phyloP scores from a whole-genome alignment of 1,140 invertebrate species.

The Atta cephalotes region DNA sequence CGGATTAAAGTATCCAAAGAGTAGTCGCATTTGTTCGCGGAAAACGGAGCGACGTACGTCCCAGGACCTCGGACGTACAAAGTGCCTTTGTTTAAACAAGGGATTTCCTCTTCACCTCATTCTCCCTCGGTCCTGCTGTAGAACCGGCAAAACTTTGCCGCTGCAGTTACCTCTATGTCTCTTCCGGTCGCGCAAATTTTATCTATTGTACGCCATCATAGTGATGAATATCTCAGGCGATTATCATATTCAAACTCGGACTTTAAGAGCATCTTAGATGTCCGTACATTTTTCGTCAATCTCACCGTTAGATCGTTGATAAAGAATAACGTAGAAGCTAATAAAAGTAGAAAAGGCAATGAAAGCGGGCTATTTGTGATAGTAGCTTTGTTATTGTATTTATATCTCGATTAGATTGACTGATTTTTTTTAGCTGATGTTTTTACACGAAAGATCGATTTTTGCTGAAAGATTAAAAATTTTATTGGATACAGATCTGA shows the following conservation, averaged over 20 bases:
- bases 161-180: not conserved
- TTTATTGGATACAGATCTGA: too few relatives aligned
- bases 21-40: constrained; percentile 77
- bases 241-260: not conserved
- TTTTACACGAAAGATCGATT: too few relatives aligned
- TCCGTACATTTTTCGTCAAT: not conserved
- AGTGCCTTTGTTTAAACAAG: constrained; percentile 76
- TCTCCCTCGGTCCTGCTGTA: constrained; percentile 45
- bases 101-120: constrained; percentile 68
- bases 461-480: too few relatives aligned
- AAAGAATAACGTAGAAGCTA: not conserved
- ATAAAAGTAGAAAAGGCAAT: not conserved
- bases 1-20: constrained; percentile 78
- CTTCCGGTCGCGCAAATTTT: constrained; percentile 38
- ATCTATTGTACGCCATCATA: constrained; percentile 43
- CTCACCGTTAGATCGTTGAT: not conserved
- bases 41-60: constrained; percentile 71
- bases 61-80: constrained; percentile 67
- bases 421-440: too few relatives aligned
- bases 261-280: not conserved
- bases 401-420: not conserved
- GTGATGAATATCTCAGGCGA: constrained; percentile 35
- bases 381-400: not conserved
- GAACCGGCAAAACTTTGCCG: constrained; percentile 53
- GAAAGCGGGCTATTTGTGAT: not conserved